A percentile compares a stretch with the other conserved stretches of the same genome.
These are phyloP conservation scores for Alethe diademata DNA, from an alignment of 2,113 vertebrate species.

Conservation along the genomic window DNA sequence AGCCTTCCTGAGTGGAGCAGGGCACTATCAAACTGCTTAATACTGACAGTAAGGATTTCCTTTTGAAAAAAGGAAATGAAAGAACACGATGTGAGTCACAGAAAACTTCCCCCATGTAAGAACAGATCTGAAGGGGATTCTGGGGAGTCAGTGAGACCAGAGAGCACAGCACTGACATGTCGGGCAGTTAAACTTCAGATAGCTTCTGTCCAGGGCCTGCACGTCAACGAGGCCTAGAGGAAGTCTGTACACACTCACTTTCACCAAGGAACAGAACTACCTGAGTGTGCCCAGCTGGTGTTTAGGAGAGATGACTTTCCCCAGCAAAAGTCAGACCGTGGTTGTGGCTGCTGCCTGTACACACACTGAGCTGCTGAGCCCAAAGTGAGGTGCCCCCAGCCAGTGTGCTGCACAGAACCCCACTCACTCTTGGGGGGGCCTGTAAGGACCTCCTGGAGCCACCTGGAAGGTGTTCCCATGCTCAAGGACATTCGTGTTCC, in stretches of 20 bases:
- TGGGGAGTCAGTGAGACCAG: not conserved
- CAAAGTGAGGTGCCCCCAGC: not conserved
- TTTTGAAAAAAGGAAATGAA: not conserved
- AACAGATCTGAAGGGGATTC: not conserved
- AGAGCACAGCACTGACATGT: not conserved
- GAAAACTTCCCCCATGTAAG: not conserved
- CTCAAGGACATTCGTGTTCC: not conserved
- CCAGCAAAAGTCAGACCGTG: not conserved
- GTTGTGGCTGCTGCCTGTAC: not conserved
- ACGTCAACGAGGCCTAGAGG: not conserved
- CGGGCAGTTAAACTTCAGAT: not conserved
- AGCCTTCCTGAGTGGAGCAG: not conserved
- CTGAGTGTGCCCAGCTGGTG: not conserved
- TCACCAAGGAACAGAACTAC: not conserved
- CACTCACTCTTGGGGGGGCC: accelerated
- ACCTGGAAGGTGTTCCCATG: not conserved
- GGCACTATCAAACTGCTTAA: not conserved
- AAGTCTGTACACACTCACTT: not conserved
- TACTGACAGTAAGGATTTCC: not conserved
- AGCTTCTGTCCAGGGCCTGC: not conserved
- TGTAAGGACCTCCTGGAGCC: not conserved
- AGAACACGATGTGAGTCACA: not conserved
- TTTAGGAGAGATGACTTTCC: not conserved
- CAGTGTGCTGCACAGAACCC: accelerated
- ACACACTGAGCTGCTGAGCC: not conserved